Conservation (phyloP, 2,113 vertebrate genomes). For the Myotis brandtii region DNA sequence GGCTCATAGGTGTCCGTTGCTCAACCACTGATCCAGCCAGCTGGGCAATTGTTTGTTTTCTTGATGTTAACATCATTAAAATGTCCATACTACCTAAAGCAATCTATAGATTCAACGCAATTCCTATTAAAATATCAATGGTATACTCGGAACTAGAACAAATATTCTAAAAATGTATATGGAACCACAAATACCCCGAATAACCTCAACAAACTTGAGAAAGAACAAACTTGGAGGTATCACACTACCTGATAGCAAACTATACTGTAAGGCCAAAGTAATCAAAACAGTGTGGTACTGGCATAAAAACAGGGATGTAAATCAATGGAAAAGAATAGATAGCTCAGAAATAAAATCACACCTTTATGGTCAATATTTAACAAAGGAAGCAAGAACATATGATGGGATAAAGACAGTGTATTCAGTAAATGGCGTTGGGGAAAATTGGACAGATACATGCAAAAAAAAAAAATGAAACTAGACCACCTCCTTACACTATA, state of each 20-base stretch:
- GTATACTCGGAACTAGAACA: not conserved
- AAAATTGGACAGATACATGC: not conserved
- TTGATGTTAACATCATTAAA: not conserved
- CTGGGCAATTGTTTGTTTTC: not conserved
- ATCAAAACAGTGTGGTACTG: not conserved
- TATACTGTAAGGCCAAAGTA: not conserved
- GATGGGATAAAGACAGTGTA: not conserved
- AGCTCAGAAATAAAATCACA: not conserved
- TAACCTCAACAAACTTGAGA: not conserved
- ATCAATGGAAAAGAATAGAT: not conserved
- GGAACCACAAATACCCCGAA: not conserved
- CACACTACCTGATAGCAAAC: not conserved
- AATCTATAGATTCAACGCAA: too few species aligned
- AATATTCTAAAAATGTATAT: not conserved
- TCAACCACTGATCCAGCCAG: too few species aligned
- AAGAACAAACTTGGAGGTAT: not conserved
- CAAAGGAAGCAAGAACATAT: not conserved
- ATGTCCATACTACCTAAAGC: not conserved
- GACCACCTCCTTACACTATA: not conserved
- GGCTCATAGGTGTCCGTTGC: too few species aligned
- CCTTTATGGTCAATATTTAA: not conserved
- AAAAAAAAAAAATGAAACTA: not conserved
- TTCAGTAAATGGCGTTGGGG: not conserved
- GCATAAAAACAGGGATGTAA: not conserved
- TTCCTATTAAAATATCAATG: not conserved